phyloP scores from a whole-genome alignment of 2,113 vertebrate species.

The Neopipo cinnamomea region DNA sequence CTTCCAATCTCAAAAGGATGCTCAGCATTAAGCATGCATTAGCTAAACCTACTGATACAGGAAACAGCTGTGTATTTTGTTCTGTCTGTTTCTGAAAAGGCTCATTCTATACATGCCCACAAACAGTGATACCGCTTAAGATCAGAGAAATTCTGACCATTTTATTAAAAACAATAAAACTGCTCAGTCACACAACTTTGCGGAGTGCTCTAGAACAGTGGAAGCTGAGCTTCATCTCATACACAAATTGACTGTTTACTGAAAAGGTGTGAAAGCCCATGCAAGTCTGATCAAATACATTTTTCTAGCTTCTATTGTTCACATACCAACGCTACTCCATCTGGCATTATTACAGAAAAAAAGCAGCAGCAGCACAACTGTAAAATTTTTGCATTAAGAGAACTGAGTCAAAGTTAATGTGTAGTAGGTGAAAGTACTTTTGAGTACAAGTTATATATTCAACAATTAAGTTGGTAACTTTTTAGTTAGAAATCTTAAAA shows the following conservation, averaged over 20 bases:
- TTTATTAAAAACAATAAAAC: neutral
- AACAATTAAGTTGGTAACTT: neutral
- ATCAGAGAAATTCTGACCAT: neutral
- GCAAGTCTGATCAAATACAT: neutral
- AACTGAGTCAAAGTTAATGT: neutral
- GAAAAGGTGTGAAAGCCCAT: neutral
- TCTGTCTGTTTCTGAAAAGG: neutral
- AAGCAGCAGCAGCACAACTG: neutral
- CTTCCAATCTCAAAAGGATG: neutral
- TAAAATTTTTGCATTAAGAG: neutral
- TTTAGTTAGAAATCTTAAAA: neutral
- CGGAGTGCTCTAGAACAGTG: neutral
- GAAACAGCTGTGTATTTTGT: neutral
- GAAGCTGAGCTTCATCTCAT: neutral
- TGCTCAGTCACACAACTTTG: neutral
- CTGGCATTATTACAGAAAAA: neutral
- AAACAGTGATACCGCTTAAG: neutral
- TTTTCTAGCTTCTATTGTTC: neutral
- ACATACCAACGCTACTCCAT: neutral
- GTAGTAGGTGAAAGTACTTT: neutral
- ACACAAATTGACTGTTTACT: neutral
- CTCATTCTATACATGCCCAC: neutral
- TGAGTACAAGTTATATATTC: neutral
- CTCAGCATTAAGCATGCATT: neutral
- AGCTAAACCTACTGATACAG: neutral